A percentile compares a stretch with the other conserved stretches of the same genome.
These are phyloP conservation scores for Galerucella calmariensis DNA, from an alignment of 2,888 invertebrate species.

Conservation along the genomic window DNA sequence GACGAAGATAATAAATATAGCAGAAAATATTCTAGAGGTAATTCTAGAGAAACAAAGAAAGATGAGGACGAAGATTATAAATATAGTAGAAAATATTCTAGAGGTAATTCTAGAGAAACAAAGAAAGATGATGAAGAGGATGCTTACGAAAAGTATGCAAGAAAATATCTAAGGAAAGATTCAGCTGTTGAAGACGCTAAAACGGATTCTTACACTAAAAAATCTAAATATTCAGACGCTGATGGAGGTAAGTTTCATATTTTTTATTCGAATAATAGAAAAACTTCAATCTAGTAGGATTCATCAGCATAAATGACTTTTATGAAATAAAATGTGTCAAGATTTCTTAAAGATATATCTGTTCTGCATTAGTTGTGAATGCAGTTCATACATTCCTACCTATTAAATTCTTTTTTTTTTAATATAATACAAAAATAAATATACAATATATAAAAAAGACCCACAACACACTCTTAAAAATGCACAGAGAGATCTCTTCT, in stretches of 20 bases:
- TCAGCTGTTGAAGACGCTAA: constrained; percentile 42
- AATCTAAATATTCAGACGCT: constrained; percentile 48
- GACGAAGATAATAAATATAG: constrained; percentile 50
- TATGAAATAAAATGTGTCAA: too few species aligned
- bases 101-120: constrained; percentile 45
- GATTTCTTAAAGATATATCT: too few species aligned
- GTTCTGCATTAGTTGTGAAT: too few species aligned
- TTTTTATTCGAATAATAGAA: background rate
- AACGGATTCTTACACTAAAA: constrained; percentile 48
- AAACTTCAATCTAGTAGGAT: background rate
- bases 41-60: constrained; percentile 47
- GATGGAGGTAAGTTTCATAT: constrained; percentile 38
- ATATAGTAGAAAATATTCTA: constrained; percentile 50
- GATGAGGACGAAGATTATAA: constrained; percentile 50
- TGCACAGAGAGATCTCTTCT: too few species aligned
- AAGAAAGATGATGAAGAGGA: constrained; percentile 51
- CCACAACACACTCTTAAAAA: too few species aligned
- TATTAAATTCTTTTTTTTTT: too few species aligned
- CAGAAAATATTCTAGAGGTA: constrained; percentile 48
- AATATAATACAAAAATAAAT: too few species aligned
- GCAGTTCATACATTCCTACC: too few species aligned
- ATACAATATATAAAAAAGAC: too few species aligned
- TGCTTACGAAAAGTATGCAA: constrained; percentile 53
- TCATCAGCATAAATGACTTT: too few species aligned
- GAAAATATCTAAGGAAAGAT: constrained; percentile 53